Evolutionary conservation across 53 echinoderm and acorn worm species (phyloP), one percentile per base, ranked within the genome.

Genomic region (Temnopleurus reevesii): DNA sequence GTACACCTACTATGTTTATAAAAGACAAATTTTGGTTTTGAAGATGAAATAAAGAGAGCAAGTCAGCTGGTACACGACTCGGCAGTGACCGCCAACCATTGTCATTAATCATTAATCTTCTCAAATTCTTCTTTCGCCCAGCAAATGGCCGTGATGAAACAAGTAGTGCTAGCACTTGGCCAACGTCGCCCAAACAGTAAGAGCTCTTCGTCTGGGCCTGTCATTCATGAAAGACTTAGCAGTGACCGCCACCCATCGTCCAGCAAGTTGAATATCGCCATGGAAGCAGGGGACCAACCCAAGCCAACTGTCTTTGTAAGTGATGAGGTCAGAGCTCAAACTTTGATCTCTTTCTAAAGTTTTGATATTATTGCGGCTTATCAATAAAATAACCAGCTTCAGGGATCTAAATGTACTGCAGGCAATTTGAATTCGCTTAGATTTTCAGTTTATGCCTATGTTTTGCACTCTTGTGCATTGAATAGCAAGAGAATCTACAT

Each of bases 141-240:
- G 97, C 92, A 97, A 93, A 95, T 97, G 95, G 93, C 97, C 13
- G 92, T 97, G 33, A 97, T 97, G 95, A 97, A 97, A 77, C 97
- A 97, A 79, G 93, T 97, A 8, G 97, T 95, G 1, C 55, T 97
- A 46, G 86, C 87, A 38, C 83, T 97, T 57, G 92, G 95, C 71
- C 92, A 93, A 61, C 91, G 89, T 61, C 81, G 89, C 43, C 81
- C 88, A 90, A 77, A 56, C 8, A 65, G 51, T 46, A 29, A 76
- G 26, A 55, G 21, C 9, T 31, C 86, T 5, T 60, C 46, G 8
- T 53, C 23, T 25, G 47, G 27, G 51, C 93, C 95, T 15, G 81
- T 93, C 12, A 46, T 91, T 55, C 85, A 89, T 45, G 93, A 93
- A 79, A 93, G 84, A 66, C 77, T 94, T 25, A 46, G 81, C 19